Evolutionary conservation across 2,113 vertebrate genomes (phyloP), one percentile per base, ranked within the genome.

Genomic region (Epinephelus lanceolatus): DNA sequence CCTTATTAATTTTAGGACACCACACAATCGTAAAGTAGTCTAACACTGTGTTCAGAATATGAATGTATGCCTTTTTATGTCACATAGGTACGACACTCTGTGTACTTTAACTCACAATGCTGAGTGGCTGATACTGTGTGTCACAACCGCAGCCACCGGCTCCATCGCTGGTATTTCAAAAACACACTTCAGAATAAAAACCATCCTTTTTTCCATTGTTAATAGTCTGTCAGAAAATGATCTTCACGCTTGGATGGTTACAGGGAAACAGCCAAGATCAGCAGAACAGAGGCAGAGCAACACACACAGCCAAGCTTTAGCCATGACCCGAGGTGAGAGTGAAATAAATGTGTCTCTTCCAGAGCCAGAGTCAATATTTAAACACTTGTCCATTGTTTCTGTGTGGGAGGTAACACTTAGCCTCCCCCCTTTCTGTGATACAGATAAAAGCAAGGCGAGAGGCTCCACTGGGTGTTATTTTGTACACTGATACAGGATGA

Each of bases 321-420:
- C 91, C 89, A 60, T 91, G 87, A 82, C 92, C 83, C 0, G 66
- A 80, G 66, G 76, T 85, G 80, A 83, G 86, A 76, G 79, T 33
- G 85, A 68, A 81, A 78, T 75, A 80, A 81, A 87, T 76, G 52
- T 51, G 57, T 80, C 78, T 80, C 83, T 76, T 81, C 71, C 69
- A 71, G 68, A 70, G 78, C 76, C 78, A 88, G 83, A 81, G 88
- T 93, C 87, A 91, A 93, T 89, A 92, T 92, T 90, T 85, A 69
- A 91, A 89, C 87, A 81, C 83, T 86, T 63, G 55, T 80, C 69
- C 87, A 88, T 93, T 92, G 92, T 92, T 88, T 77, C 84, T 84
- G 68, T 3, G 2, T 63, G 75, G 75, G 81, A 78, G 81, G 71
- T 27, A 74, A 87, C 89, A 80, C 84, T 75, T 60, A 52, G 25